These are phyloP conservation scores for Knipowitschia caucasica DNA, from an alignment of 2,797 vertebrate species.

Conservation along the genomic window DNA sequence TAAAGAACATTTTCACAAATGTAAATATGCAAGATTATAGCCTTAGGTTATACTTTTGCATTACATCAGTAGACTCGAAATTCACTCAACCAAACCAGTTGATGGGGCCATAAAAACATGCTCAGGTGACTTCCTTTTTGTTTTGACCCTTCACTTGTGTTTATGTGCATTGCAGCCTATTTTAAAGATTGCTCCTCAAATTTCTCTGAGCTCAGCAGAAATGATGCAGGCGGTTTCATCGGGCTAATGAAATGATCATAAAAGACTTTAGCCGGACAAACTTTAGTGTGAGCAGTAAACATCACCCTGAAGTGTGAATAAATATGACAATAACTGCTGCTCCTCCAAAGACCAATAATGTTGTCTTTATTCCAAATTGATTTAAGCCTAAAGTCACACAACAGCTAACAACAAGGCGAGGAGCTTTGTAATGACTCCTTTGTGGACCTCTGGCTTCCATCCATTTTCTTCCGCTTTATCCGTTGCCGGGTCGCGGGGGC, in stretches of 20 bases:
- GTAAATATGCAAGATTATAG: too few species aligned
- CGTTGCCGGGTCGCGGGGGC: too few species aligned
- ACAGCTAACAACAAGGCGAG: slow-evolving; percentile 26
- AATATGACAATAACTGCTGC: slow-evolving; percentile 54
- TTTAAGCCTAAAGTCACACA: slow-evolving; percentile 50
- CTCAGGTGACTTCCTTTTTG: slow-evolving; percentile 10
- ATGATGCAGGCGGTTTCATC: slow-evolving; percentile 49
- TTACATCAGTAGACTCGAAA: slow-evolving; percentile 6
- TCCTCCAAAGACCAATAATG: slow-evolving; percentile 35
- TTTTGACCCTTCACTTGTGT: slow-evolving; percentile 12
- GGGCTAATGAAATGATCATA: slow-evolving; percentile 51
- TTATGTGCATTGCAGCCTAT: slow-evolving; percentile 30
- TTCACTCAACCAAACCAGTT: background rate
- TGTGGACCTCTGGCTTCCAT: slow-evolving; percentile 1
- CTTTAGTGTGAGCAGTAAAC: slow-evolving; percentile 58
- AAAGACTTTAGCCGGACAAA: slow-evolving; percentile 59
- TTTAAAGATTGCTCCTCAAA: slow-evolving; percentile 51
- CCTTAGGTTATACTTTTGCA: background rate
- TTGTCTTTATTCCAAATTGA: slow-evolving; percentile 74
- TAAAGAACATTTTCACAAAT: too few species aligned
- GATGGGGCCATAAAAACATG: background rate
- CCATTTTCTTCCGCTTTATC: too few species aligned
- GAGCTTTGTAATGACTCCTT: slow-evolving; percentile 3
- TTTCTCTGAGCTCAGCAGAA: slow-evolving; percentile 49
- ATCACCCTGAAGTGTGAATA: slow-evolving; percentile 52